Percentiles rank a stretch among this genome's conserved stretches.
These are phyloP conservation scores for Seriola rivoliana DNA, from an alignment of 2,113 vertebrate genomes.

Conservation along the genomic window DNA sequence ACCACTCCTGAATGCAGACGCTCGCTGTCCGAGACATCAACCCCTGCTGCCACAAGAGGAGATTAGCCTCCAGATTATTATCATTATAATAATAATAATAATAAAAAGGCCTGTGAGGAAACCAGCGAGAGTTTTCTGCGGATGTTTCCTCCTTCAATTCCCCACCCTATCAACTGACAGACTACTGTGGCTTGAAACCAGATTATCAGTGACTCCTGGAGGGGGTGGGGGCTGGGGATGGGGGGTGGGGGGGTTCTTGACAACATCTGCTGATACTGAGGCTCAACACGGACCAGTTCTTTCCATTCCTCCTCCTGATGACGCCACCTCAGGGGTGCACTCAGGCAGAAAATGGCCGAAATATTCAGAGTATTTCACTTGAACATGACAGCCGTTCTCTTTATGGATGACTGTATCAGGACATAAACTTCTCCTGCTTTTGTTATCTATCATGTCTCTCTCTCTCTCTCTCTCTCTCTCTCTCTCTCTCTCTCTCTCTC, in stretches of 20 bases:
- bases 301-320: conserved; percentile 9
- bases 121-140: conserved; percentile 4
- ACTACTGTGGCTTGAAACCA: neutral
- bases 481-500: too few relatives aligned
- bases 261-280: conserved; percentile 12
- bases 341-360: neutral
- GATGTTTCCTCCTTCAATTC: conserved; percentile 13
- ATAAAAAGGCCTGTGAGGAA: conserved; percentile 30
- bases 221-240: neutral
- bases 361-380: neutral
- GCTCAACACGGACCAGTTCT: neutral
- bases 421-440: neutral
- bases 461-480: too few relatives aligned
- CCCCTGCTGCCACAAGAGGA: neutral
- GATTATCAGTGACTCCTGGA: conserved; percentile 14
- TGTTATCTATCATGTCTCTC: neutral
- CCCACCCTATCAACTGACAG: conserved; percentile 15
- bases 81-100: too few relatives aligned
- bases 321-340: neutral
- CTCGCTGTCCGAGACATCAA: neutral
- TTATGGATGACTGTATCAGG: neutral
- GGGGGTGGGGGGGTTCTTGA: neutral
- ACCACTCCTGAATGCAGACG: neutral
- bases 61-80: conserved; percentile 44
- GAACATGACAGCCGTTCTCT: neutral